Percentiles rank a stretch among this genome's conserved stretches.
These are phyloP conservation scores for Dasysyrphus tricinctus DNA, from an alignment of 2,888 invertebrate species.

Conservation along the genomic window DNA sequence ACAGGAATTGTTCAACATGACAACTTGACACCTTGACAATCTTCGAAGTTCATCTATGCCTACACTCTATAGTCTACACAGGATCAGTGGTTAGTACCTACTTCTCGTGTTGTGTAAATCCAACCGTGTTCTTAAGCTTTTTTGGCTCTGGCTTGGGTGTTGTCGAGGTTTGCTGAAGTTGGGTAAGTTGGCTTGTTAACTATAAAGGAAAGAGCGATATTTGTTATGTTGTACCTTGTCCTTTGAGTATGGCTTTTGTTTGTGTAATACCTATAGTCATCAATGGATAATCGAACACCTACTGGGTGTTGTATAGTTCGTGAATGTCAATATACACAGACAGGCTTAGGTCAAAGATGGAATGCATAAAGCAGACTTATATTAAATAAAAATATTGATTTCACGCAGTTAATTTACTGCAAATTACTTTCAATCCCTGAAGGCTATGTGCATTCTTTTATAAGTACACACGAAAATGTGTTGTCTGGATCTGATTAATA, in stretches of 20 bases:
- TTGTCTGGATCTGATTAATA: slow-evolving; percentile 55
- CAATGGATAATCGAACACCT: slow-evolving; percentile 54
- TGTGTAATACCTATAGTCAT: neutral
- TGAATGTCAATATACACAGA: slow-evolving; percentile 2
- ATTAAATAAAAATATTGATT: slow-evolving; percentile 45
- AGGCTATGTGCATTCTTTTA: slow-evolving; percentile 19
- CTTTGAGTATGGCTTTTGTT: slow-evolving; percentile 24
- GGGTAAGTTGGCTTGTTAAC: slow-evolving; percentile 52
- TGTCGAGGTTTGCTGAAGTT: slow-evolving; percentile 2
- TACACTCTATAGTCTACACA: no score
- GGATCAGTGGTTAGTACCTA: neutral
- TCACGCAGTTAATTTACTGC: slow-evolving; percentile 66
- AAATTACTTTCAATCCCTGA: slow-evolving; percentile 68
- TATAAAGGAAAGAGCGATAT: slow-evolving; percentile 22
- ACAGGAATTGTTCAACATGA: no score
- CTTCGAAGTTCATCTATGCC: no score
- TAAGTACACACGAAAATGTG: neutral
- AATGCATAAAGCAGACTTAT: slow-evolving; percentile 26
- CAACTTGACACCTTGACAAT: no score
- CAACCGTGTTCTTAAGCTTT: neutral
- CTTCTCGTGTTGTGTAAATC: neutral
- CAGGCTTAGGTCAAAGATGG: slow-evolving; percentile 25
- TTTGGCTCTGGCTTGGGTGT: slow-evolving; percentile 10
- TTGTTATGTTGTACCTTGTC: slow-evolving; percentile 25
- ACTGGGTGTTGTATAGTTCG: slow-evolving; percentile 32